A percentile compares a stretch with the other conserved stretches of the same genome.
Evolutionary conservation across 2,113 vertebrate genomes (phyloP).

Genomic region (Tragelaphus strepsiceros): DNA sequence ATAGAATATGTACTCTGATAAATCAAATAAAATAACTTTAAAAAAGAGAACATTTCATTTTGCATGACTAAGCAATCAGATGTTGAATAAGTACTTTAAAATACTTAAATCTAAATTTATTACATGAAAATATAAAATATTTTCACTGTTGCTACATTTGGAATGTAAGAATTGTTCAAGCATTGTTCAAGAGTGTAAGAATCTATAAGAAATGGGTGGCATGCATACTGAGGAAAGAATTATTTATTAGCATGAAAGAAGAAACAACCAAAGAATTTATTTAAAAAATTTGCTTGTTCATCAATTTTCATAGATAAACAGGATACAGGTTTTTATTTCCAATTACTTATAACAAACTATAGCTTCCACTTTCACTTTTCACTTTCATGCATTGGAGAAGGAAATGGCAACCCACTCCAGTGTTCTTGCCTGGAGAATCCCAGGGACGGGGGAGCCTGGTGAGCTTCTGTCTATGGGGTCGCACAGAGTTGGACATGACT

Average conservation of each 20-base stretch:
- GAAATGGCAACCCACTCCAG: no score
- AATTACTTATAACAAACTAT: neutral
- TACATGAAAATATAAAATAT: neutral
- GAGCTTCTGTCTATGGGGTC: no score
- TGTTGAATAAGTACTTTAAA: neutral
- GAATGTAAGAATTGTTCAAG: conserved; percentile 29
- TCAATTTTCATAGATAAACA: neutral
- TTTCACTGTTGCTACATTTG: neutral
- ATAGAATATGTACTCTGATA: neutral
- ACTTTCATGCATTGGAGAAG: no score
- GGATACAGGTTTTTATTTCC: neutral
- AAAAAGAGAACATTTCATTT: neutral
- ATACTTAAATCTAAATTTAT: neutral
- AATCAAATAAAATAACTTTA: neutral
- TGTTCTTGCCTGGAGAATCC: no score
- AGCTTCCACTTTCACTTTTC: conserved; percentile 79
- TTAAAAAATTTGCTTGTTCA: neutral
- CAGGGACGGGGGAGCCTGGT: no score
- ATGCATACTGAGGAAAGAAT: neutral
- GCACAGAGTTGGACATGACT: no score
- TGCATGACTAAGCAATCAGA: neutral
- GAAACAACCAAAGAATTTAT: neutral
- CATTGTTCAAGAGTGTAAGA: neutral
- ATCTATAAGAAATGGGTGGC: neutral
- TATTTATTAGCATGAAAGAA: neutral